Percentiles rank a stretch among this genome's conserved stretches.
Evolutionary conservation across 2,797 vertebrate genomes (phyloP).

Genomic region (Micropoecilia bifurca): DNA sequence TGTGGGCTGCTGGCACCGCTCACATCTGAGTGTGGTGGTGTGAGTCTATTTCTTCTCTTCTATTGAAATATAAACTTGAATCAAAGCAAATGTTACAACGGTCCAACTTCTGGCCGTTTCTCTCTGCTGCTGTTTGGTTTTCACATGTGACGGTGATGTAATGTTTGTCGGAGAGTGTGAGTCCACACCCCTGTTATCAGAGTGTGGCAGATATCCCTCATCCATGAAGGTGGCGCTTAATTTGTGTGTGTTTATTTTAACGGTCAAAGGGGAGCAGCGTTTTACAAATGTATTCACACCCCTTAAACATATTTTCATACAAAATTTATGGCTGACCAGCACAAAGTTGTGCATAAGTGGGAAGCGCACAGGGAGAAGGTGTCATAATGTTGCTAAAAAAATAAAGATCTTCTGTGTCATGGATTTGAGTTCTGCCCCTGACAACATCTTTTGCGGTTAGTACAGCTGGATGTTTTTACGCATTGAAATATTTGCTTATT

Average conservation of each 20-base stretch:
- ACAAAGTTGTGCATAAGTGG: neutral
- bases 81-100: neutral
- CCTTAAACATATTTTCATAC: neutral
- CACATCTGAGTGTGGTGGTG: constrained; percentile 32
- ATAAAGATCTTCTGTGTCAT: neutral
- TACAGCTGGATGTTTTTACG: neutral
- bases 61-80: neutral
- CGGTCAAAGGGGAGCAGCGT: neutral
- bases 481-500: neutral
- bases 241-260: constrained; percentile 1
- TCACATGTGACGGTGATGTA: constrained; percentile 21
- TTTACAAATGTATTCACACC: neutral
- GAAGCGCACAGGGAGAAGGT: neutral
- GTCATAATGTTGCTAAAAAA: neutral
- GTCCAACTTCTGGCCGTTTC: neutral
- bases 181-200: constrained; percentile 76
- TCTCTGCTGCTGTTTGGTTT: constrained; percentile 18
- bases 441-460: neutral
- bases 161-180: constrained; percentile 26
- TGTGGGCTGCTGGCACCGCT: constrained; percentile 39
- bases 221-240: constrained; percentile 2
- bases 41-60: constrained; percentile 8
- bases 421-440: neutral
- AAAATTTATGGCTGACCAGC: neutral
- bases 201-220: constrained; percentile 53